Base-by-base conservation (phyloP, 1,140 invertebrate genomes). In the Drosophila mauritiana region DNA sequence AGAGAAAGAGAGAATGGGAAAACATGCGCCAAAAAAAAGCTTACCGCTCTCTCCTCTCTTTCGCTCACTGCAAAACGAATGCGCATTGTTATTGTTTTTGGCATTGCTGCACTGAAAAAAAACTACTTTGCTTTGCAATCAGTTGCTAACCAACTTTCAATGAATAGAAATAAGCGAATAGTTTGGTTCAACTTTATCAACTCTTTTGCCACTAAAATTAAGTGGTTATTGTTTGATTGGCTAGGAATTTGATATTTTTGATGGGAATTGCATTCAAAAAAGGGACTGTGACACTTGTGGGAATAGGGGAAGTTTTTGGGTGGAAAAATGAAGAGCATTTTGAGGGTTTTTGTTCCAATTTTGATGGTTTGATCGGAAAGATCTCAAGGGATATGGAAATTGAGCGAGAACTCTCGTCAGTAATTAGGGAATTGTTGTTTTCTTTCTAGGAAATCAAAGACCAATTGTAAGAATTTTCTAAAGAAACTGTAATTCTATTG, bases 31-130 rank as follows among this genome's bases (percentile, higher is more conserved):
- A 22, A 15, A n/a, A 6, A 52, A 84, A 78, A 82, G 74, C 70
- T 83, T 59, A 49, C 39, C 57, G 55, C 51, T 63, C 37, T 55
- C 40, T 40, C 63, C 39, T 49, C 34, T 56, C 4, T 58, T 37
- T 39, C 31, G 45, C 36, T 17, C 42, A 58, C 80, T 83, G 75
- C 75, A 83, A 83, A 83, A 79, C 81, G 54, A 83, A 83, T 82
- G 75, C 79, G 75, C 72, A 78, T 82, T 83, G 57, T 82, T 73
- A 63, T 73, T 61, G 40, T 81, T 75, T 55, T 63, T 43, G 42
- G 37, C 31, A 52, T 36, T 43, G 22, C 37, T 43, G 5, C 31
- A 59, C 46, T 48, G 46, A 10, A 27, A 48, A 10, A 27, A 27
- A 48, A 13, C 27, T 72, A 73, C 63, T 43, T 55, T 46, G 72